Conservation (phyloP, 2,888 invertebrate species). For the Ennomos quercinarius region DNA sequence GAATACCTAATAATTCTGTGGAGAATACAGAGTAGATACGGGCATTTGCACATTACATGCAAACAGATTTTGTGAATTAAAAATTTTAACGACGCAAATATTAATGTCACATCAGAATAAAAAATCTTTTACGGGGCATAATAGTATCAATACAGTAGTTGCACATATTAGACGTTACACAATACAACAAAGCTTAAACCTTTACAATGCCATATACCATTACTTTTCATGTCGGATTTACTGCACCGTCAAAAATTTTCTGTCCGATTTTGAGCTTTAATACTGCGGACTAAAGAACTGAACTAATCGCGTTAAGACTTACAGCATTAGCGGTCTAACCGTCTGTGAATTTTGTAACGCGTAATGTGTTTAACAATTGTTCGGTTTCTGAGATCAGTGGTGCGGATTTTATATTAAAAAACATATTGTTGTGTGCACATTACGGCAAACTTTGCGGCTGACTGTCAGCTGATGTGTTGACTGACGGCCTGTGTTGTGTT, state of each 20-base stretch:
- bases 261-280: slow-evolving; percentile 30
- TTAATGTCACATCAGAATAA: too few species aligned
- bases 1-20: neutral
- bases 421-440: neutral
- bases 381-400: slow-evolving; percentile 24
- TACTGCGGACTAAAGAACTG: slow-evolving; percentile 26
- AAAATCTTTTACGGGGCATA: neutral
- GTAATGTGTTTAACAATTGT: slow-evolving; percentile 46
- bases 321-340: slow-evolving; percentile 46
- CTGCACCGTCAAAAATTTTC: slow-evolving; percentile 13
- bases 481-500: neutral
- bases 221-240: slow-evolving; percentile 42
- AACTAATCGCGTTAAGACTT: slow-evolving; percentile 46
- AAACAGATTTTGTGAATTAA: slow-evolving; percentile 5
- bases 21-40: too few species aligned
- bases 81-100: too few species aligned
- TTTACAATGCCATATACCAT: slow-evolving; percentile 31
- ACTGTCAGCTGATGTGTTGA: too few species aligned
- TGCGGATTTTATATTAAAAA: slow-evolving; percentile 17
- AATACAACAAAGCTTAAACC: slow-evolving; percentile 40
- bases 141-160: slow-evolving; percentile 33
- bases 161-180: slow-evolving; percentile 32
- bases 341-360: slow-evolving; percentile 44
- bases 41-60: slow-evolving; percentile 15
- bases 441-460: too few species aligned